Evolutionary conservation across 2,888 invertebrate species (phyloP), one percentile per base, ranked within the genome.

Genomic region (Julus scanicus): DNA sequence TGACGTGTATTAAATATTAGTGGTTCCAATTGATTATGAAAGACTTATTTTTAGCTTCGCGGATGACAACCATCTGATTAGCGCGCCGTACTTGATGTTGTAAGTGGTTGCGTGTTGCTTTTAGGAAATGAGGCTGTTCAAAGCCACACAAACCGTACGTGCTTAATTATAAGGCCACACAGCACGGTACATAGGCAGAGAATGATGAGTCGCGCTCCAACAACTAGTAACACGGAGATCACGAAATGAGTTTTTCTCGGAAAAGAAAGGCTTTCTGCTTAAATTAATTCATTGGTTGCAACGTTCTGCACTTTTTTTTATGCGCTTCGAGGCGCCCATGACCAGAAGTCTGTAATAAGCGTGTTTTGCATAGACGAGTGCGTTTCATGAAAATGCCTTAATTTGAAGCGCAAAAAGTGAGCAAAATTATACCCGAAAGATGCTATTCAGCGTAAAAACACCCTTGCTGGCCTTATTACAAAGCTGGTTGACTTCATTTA

Each of bases 101-200:
- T 63, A 63, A 63, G 63, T 63, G 63, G 63, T 63, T 63, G 63
- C 63, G 63, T 63, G 63, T 63, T 63, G 20, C 20, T 63, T 63
- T 63, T 63, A 63, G 63, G 6, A 44, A 44, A 44, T 44, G 44
- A 44, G 44, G 44, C 44, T 44, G 44, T 6, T 44, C 44, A 44
- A 44, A 44, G 44, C 44, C 44, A 44, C 44, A 44, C 44, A 63
- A 63, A 20, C 20, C 20, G 63, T 63, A 63, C 63, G 63, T 63
- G n/a, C 63, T 63, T 63, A 63, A 63, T 63, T 63, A 63, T 20
- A 17, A 63, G 6, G 63, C 63, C 17, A 20, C n/a, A 17, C 20
- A 20, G 20, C 63, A 63, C 63, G 63, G 9, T 20, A 17, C 20
- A 9, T 8, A 63, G 63, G 9, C 57, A 17, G 57, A 4, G 53